A percentile compares a stretch with the other conserved stretches of the same genome.
Evolutionary conservation across 2,888 invertebrate species (phyloP).

Genomic region (Nemoura dubitans): DNA sequence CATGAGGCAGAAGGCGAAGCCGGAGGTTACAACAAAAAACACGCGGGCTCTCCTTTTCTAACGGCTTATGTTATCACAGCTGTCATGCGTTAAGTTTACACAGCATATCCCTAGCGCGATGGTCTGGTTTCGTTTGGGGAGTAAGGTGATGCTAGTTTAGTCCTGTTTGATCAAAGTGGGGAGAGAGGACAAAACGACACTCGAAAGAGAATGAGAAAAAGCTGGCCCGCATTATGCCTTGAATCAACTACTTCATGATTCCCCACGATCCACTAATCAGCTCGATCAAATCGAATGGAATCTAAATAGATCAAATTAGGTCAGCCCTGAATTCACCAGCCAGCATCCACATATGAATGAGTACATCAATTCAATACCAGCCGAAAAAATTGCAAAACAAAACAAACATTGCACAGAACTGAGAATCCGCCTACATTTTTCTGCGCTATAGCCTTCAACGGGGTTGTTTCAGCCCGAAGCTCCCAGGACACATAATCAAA

Average conservation of each 20-base stretch:
- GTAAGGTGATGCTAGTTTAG: constrained; percentile 33
- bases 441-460: too few species aligned
- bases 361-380: too few species aligned
- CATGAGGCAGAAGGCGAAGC: constrained; percentile 36
- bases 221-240: background rate
- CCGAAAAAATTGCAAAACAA: too few species aligned
- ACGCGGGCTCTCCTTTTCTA: constrained; percentile 40
- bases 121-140: background rate
- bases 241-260: background rate
- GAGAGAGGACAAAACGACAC: background rate
- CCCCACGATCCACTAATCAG: background rate
- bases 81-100: constrained; percentile 38
- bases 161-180: constrained; percentile 2
- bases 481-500: background rate
- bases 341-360: too few species aligned
- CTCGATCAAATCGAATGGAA: background rate
- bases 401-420: too few species aligned
- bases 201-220: background rate
- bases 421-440: too few species aligned
- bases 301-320: background rate
- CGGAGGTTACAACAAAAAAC: constrained; percentile 22
- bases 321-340: too few species aligned
- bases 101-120: constrained; percentile 7
- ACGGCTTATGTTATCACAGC: constrained; percentile 47
- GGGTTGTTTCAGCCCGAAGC: too few species aligned